A percentile compares a stretch with the other conserved stretches of the same genome.
phyloP scores from a whole-genome alignment of 2,113 vertebrate genomes.

The Platichthys flesus region DNA sequence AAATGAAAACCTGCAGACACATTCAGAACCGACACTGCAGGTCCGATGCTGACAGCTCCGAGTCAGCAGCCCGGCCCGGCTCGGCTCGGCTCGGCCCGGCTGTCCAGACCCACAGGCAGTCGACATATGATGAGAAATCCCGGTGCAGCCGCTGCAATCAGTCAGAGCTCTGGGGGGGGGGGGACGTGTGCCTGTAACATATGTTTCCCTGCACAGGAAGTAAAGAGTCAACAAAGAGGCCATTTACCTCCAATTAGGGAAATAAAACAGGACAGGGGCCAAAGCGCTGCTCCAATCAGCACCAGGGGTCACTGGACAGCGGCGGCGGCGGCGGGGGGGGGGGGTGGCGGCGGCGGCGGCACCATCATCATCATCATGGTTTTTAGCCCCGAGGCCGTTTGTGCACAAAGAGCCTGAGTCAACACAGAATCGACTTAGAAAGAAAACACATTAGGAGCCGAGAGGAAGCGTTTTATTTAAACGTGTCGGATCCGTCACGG shows the following conservation, averaged over 20 bases:
- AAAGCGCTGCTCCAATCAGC: conserved; percentile 89
- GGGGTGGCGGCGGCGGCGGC: conserved; percentile 9
- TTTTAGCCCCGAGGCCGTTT: neutral
- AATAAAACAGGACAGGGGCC: conserved; percentile 88
- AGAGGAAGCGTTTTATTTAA: neutral
- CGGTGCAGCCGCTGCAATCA: conserved; percentile 46
- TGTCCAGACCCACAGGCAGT: neutral
- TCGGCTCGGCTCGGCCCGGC: neutral
- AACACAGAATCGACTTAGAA: neutral
- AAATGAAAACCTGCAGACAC: too few species aligned
- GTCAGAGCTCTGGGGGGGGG: neutral
- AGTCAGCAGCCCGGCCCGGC: conserved; percentile 6
- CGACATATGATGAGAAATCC: neutral
- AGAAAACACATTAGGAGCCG: conserved; percentile 16
- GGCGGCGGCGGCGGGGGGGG: conserved; percentile 26
- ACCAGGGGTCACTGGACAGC: conserved; percentile 89
- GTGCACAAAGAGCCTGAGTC: conserved; percentile 8
- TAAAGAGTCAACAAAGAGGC: conserved; percentile 65
- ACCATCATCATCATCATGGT: conserved; percentile 19
- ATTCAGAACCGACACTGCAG: too few species aligned
- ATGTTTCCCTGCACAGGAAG: conserved; percentile 59
- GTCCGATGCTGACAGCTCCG: neutral
- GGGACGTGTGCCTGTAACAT: conserved; percentile 35
- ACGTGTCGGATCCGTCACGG: neutral
- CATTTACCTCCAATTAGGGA: conserved; percentile 78